These are phyloP conservation scores for Diarsia rubi DNA, from an alignment of 2,888 invertebrate genomes.

Conservation along the genomic window DNA sequence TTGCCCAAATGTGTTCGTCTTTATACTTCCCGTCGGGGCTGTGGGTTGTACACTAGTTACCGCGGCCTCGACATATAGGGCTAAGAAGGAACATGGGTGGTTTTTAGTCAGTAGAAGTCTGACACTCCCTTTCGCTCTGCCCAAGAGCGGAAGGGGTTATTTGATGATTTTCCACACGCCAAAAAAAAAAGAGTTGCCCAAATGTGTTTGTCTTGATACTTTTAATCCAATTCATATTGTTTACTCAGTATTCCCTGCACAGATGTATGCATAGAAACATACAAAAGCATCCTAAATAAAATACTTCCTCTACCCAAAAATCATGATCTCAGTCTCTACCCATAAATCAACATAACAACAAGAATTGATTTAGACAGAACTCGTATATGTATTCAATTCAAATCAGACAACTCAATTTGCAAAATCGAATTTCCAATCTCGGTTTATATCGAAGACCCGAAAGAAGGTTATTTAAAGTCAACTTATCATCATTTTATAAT, in stretches of 20 bases:
- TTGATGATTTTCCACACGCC: too few relatives aligned
- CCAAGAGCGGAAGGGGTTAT: too few relatives aligned
- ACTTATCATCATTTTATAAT: slow-evolving; percentile 25
- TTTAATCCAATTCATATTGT: not conserved
- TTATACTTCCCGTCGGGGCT: too few relatives aligned
- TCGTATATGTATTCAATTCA: not conserved
- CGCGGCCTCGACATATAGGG: too few relatives aligned
- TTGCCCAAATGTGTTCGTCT: not conserved
- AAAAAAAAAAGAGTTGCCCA: too few relatives aligned
- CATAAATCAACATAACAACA: slow-evolving; percentile 15
- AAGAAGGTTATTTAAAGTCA: slow-evolving; percentile 11
- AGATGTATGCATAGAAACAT: slow-evolving; percentile 9
- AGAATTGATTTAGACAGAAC: slow-evolving; percentile 5
- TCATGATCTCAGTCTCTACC: slow-evolving; percentile 57
- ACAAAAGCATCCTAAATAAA: slow-evolving; percentile 26
- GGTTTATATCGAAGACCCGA: not conserved
- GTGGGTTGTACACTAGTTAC: too few relatives aligned
- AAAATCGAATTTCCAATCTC: not conserved
- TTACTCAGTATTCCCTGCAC: not conserved
- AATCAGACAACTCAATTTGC: slow-evolving; percentile 10
- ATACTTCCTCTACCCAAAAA: slow-evolving; percentile 65
- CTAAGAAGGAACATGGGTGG: too few relatives aligned
- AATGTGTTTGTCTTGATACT: not conserved
- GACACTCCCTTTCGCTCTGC: too few relatives aligned
- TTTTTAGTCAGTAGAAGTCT: too few relatives aligned